Conservation (phyloP, 2,888 invertebrate genomes). For the Thelaira solivaga region DNA sequence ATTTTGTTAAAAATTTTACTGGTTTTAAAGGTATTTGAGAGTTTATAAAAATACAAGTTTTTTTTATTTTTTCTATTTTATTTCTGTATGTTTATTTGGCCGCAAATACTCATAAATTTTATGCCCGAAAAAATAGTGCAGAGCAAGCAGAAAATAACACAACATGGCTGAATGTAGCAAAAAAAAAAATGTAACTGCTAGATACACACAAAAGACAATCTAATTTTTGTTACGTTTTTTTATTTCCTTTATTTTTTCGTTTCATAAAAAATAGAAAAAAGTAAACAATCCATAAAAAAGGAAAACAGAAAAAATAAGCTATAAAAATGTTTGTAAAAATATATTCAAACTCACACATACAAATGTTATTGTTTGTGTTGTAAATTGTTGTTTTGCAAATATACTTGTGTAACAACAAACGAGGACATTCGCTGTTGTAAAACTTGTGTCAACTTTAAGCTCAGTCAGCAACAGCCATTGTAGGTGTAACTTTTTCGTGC, state of each 20-base stretch:
- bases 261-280: no score
- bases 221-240: no score
- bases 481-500: conserved; percentile 22
- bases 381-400: neutral
- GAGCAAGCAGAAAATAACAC: conserved; percentile 52
- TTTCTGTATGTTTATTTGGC: conserved; percentile 35
- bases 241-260: no score
- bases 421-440: conserved; percentile 57
- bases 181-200: conserved; percentile 41
- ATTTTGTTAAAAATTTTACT: conserved; percentile 11
- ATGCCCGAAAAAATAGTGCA: conserved; percentile 43
- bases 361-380: neutral
- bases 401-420: conserved; percentile 61
- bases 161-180: conserved; percentile 27
- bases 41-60: neutral
- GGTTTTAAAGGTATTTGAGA: conserved; percentile 14
- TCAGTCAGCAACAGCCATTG: conserved; percentile 40
- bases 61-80: conserved; percentile 2
- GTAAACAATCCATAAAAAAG: no score
- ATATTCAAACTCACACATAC: neutral
- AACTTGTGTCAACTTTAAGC: conserved; percentile 52
- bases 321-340: conserved; percentile 42
- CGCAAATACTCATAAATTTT: conserved; percentile 57
- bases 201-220: conserved; percentile 45
- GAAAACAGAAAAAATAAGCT: no score